Percentiles rank a stretch among this genome's conserved stretches.
phyloP scores from a whole-genome alignment of 2,113 vertebrate genomes.

The Alethe castanea region DNA sequence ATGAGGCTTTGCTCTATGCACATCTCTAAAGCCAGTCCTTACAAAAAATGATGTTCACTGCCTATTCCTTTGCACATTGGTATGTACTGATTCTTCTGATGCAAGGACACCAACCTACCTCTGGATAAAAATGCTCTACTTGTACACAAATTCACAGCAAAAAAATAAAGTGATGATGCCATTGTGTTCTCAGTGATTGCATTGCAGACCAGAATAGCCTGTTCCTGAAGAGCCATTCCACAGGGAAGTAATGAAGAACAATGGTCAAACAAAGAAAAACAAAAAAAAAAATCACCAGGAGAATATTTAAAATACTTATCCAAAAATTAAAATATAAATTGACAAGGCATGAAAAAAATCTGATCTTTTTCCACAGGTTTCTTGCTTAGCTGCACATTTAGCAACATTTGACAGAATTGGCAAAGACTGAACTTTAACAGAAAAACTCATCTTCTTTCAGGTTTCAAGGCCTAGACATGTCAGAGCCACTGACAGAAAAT shows the following conservation, averaged over 20 bases:
- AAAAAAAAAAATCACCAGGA: background rate
- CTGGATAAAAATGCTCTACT: background rate
- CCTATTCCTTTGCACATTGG: background rate
- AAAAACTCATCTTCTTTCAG: background rate
- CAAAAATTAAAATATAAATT: background rate
- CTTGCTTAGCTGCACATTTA: background rate
- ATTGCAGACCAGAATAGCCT: background rate
- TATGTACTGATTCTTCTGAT: background rate
- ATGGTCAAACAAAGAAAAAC: background rate
- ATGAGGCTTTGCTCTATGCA: rapidly evolving
- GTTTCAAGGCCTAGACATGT: background rate
- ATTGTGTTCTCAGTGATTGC: background rate
- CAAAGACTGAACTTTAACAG: background rate
- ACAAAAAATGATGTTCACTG: background rate
- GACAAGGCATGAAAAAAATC: background rate
- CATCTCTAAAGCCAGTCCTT: background rate
- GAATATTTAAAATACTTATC: background rate
- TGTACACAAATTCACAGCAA: background rate
- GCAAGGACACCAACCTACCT: background rate
- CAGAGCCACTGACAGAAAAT: background rate
- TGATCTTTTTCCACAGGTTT: background rate
- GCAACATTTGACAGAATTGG: background rate
- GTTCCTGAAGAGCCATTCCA: background rate
- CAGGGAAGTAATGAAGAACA: background rate
- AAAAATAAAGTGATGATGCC: background rate